phyloP scores from a whole-genome alignment of 2,113 vertebrate genomes.

The Stigmatopora argus region DNA sequence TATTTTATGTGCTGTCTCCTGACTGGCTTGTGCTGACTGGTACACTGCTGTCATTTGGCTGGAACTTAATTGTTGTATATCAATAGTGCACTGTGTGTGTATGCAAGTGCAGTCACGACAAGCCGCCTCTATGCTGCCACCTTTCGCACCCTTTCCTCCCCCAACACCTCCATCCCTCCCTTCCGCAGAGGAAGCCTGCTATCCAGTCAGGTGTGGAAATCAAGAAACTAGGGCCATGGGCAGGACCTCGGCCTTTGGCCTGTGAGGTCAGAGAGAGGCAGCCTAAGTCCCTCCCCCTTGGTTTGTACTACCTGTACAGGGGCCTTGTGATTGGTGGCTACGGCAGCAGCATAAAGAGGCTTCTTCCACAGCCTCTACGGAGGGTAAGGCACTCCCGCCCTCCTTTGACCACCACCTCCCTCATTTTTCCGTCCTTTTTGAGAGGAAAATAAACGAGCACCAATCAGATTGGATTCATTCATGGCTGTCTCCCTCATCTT shows the following conservation, averaged over 20 bases:
- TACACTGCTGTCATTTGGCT: background rate
- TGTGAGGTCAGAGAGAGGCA: constrained; percentile 70
- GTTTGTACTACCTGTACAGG: constrained; percentile 76
- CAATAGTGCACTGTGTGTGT: constrained; percentile 4
- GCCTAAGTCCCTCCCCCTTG: constrained; percentile 72
- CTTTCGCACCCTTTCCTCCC: constrained; percentile 47
- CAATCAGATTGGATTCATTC: constrained; percentile 29
- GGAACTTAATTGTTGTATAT: background rate
- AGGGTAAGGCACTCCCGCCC: constrained; percentile 73
- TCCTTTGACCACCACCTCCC: constrained; percentile 45
- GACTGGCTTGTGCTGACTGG: constrained; percentile 6
- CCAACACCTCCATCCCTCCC: constrained; percentile 53
- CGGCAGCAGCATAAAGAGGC: constrained; percentile 72
- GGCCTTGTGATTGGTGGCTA: constrained; percentile 74
- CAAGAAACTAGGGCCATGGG: constrained; percentile 68
- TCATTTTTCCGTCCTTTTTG: constrained; percentile 49
- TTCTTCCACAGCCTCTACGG: constrained; percentile 70
- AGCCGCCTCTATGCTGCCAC: constrained; percentile 53
- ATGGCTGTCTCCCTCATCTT: constrained; percentile 61
- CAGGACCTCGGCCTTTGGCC: constrained; percentile 57
- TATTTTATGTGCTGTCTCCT: background rate
- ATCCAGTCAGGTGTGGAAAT: constrained; percentile 68
- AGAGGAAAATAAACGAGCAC: constrained; percentile 43
- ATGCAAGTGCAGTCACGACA: constrained; percentile 11
- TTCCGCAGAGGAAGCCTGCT: constrained; percentile 72